These are phyloP conservation scores for Perca fluviatilis DNA, from an alignment of 2,113 vertebrate species.

Conservation along the genomic window DNA sequence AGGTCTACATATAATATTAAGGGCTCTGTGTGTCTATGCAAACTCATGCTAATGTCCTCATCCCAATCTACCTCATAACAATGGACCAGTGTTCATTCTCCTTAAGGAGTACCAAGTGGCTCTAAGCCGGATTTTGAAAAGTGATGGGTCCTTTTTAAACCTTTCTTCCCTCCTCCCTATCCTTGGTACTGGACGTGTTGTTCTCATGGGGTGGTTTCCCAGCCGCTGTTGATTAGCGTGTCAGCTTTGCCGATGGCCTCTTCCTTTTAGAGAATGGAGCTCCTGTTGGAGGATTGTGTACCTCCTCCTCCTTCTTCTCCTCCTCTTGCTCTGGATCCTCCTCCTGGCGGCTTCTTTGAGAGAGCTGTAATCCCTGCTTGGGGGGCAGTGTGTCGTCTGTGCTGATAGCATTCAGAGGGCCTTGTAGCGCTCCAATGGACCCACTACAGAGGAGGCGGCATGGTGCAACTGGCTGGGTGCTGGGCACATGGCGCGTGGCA, in stretches of 20 bases:
- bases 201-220: slow-evolving; percentile 70
- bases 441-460: slow-evolving; percentile 73
- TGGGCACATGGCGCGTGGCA: slow-evolving; percentile 70
- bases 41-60: slow-evolving; percentile 64
- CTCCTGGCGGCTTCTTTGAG: slow-evolving; percentile 75
- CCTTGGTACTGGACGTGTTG: slow-evolving; percentile 40
- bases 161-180: slow-evolving; percentile 42
- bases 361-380: slow-evolving; percentile 82
- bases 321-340: slow-evolving; percentile 69
- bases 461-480: slow-evolving; percentile 74
- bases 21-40: slow-evolving; percentile 46
- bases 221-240: slow-evolving; percentile 67
- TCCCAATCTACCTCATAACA: slow-evolving; percentile 59
- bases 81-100: slow-evolving; percentile 69
- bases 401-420: slow-evolving; percentile 84
- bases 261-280: slow-evolving; percentile 70
- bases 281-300: slow-evolving; percentile 68
- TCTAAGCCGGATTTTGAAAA: slow-evolving; percentile 66
- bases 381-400: slow-evolving; percentile 81
- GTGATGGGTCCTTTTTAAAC: slow-evolving; percentile 62
- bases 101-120: slow-evolving; percentile 59
- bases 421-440: slow-evolving; percentile 76
- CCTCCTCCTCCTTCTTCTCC: slow-evolving; percentile 69
- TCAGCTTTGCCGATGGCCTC: slow-evolving; percentile 73
- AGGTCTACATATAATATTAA: slow-evolving; percentile 28